Conservation (phyloP, 2,113 vertebrate species). For the Xenotilapia longispinis region DNA sequence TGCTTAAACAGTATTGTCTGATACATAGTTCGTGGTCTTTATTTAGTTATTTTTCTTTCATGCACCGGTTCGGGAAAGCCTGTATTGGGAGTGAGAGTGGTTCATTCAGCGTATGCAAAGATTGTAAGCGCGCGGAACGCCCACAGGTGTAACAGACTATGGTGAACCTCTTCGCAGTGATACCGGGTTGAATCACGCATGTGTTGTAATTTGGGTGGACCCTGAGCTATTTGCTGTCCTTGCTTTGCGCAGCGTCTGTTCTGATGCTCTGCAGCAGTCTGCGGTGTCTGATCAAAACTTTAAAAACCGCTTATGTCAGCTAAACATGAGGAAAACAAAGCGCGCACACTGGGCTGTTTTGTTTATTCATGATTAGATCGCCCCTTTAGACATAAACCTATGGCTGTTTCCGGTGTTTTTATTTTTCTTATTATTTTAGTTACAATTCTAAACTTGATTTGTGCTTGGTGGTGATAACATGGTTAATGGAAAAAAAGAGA, state of each 20-base stretch:
- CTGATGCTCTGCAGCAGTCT: not conserved
- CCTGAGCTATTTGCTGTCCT: not conserved
- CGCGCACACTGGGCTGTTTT: not conserved
- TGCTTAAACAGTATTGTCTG: not conserved
- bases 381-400: not conserved
- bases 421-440: not conserved
- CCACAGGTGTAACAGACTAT: not conserved
- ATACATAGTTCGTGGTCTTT: not conserved
- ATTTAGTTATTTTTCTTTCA: not conserved
- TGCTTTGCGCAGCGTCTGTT: not conserved
- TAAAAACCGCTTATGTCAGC: slow-evolving; percentile 11
- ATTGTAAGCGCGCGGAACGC: not conserved
- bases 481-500: not conserved
- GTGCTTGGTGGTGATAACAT: not conserved
- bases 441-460: not conserved
- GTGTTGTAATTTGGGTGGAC: not conserved
- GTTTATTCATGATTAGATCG: not conserved
- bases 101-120: not conserved
- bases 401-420: not conserved
- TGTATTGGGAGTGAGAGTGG: not conserved
- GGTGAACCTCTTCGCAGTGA: not conserved
- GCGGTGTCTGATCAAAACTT: not conserved
- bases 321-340: not conserved
- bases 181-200: not conserved
- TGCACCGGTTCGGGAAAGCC: not conserved